Evolutionary conservation across 2,888 invertebrate genomes (phyloP), one percentile per base, ranked within the genome.

Genomic region (Agonum fuliginosum): DNA sequence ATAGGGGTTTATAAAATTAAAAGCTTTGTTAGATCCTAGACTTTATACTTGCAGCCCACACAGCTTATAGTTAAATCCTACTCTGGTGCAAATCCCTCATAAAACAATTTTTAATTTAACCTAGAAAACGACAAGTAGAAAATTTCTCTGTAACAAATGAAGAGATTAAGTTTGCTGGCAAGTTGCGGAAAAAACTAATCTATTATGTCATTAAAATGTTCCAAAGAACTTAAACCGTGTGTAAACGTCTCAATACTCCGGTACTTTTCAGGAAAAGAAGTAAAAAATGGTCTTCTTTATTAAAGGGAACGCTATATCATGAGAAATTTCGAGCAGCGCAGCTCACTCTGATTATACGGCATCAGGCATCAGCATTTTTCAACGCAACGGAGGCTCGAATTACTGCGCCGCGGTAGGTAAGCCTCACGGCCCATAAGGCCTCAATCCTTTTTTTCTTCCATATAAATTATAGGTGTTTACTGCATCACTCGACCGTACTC

Each of bases 291-390:
- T 62, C 58, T 12, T 62, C 30, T 62, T 62, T 62, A 62, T 62
- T 62, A 62, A 27, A 62, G 30, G 19, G 30, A 62, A 17, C 58
- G 30, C 12, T 27, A 62, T 30, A 62, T 62, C 27, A 62, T 62
- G 58, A 62, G 58, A 62, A 51, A 30, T 62, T 62, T 62, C 58
- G 58, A 30, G 58, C 17, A 17, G 54, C 10, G 24, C 4, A n/a
- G n/a, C n/a, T n/a, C n/a, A n/a, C n/a, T 17, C 30, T 62, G 58
- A 62, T 62, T 62, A 62, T 30, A 62, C 30, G 30, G 58, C 58
- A 62, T 62, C 58, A 62, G 30, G 58, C 58, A 62, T 62, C 58
- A 62, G 58, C 58, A 62, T 62, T 62, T 62, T 62, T 62, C 58
- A 62, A 62, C 58, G 58, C 17, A 30, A 62, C 58, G 58, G 8